A percentile compares a stretch with the other conserved stretches of the same genome.
phyloP scores from a whole-genome alignment of 2,888 invertebrate genomes.

The Drosophila conformis region DNA sequence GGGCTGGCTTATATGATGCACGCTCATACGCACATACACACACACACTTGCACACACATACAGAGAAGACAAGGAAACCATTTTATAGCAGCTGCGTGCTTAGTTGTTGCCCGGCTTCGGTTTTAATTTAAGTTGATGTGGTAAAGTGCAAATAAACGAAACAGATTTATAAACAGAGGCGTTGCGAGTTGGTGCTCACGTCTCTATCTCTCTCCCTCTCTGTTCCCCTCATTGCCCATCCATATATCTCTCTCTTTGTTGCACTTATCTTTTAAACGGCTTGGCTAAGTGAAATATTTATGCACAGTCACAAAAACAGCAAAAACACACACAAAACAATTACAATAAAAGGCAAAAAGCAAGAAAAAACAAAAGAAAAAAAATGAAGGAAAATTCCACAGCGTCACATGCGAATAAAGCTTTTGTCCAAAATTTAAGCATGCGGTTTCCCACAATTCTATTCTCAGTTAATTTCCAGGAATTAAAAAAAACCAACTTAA shows the following conservation, averaged over 20 bases:
- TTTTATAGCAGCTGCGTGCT: constrained; percentile 63
- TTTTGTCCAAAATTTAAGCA: constrained; percentile 30
- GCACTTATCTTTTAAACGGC: constrained; percentile 1
- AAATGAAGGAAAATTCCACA: constrained; percentile 4
- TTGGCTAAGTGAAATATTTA: constrained; percentile 64
- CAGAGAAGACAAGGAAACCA: constrained; percentile 10
- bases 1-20: constrained; percentile 22
- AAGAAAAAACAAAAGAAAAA: constrained; percentile 4
- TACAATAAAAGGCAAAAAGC: constrained; percentile 17
- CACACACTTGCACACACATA: not conserved
- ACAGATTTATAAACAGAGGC: constrained; percentile 72
- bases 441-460: constrained; percentile 31
- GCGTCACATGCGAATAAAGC: constrained; percentile 39
- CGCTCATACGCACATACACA: constrained; percentile 1
- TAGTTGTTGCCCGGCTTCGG: constrained; percentile 44
- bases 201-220: constrained; percentile 11
- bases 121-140: constrained; percentile 76
- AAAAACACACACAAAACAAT: constrained; percentile 16
- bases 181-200: constrained; percentile 28
- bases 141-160: constrained; percentile 70
- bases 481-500: not conserved
- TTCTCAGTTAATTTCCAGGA: constrained; percentile 14
- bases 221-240: not conserved
- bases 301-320: constrained; percentile 27
- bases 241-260: not conserved